phyloP scores from a whole-genome alignment of 2,888 invertebrate species.

The Trichogramma dendrolimi region DNA sequence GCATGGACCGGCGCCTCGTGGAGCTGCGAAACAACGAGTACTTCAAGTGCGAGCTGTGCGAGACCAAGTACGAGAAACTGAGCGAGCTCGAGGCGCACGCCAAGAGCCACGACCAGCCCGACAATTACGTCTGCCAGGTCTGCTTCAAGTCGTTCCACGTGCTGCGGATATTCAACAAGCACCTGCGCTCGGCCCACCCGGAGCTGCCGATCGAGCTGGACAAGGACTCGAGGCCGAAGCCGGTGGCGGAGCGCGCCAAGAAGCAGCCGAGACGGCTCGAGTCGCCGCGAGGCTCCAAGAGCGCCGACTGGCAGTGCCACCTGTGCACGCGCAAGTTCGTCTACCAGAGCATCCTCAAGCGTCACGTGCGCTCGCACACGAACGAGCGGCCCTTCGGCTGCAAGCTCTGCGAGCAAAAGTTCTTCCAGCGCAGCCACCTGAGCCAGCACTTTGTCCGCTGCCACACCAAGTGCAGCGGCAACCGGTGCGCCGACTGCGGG shows the following conservation, averaged over 20 bases:
- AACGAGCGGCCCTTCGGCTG: slow-evolving; percentile 50
- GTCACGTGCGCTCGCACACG: slow-evolving; percentile 52
- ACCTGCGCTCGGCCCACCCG: background rate
- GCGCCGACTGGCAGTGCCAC: slow-evolving; percentile 50
- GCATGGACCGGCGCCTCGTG: too few relatives aligned
- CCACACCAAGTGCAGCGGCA: slow-evolving; percentile 41
- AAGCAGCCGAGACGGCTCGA: background rate
- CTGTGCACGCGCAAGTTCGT: slow-evolving; percentile 56
- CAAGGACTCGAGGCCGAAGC: background rate
- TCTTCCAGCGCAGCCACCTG: slow-evolving; percentile 43
- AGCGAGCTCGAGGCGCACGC: too few relatives aligned
- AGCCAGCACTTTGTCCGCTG: slow-evolving; percentile 41
- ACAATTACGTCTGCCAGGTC: too few relatives aligned
- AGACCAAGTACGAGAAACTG: too few relatives aligned
- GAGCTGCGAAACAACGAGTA: too few relatives aligned
- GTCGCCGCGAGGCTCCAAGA: background rate
- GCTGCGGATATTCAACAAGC: background rate
- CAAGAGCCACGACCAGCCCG: too few relatives aligned
- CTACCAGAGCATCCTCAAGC: slow-evolving; percentile 53
- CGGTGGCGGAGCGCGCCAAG: background rate
- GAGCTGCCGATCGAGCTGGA: background rate
- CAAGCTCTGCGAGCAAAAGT: slow-evolving; percentile 42
- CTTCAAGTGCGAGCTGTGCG: too few relatives aligned
- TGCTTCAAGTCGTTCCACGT: background rate
- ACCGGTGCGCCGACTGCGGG: slow-evolving; percentile 38